Conservation (phyloP, 2,888 invertebrate genomes). For the Leptarthrus brevirostris region DNA sequence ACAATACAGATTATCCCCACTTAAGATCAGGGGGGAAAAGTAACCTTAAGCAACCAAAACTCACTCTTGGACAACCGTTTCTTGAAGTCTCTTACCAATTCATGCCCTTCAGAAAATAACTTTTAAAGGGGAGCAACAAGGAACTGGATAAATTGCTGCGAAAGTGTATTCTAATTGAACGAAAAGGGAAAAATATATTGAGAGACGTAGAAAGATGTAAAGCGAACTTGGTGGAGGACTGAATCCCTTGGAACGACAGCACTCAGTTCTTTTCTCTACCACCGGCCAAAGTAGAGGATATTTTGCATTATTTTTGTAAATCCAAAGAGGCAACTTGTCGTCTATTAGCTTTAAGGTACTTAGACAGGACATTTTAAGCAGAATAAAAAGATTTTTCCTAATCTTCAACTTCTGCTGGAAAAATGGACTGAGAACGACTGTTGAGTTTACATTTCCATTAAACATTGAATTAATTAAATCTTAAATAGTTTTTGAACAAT, state of each 20-base stretch:
- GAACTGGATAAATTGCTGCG: background rate
- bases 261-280: background rate
- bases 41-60: background rate
- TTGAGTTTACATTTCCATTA: too few species aligned
- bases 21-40: background rate
- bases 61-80: too few species aligned
- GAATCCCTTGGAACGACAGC: background rate
- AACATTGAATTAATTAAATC: too few species aligned
- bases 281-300: background rate
- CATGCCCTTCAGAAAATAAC: background rate
- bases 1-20: background rate
- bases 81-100: background rate
- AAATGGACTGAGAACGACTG: too few species aligned
- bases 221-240: background rate
- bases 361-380: background rate
- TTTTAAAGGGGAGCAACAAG: background rate
- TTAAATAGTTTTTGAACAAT: too few species aligned
- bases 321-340: constrained; percentile 26
- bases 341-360: constrained; percentile 17
- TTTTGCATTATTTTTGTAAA: constrained; percentile 11
- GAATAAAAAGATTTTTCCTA: background rate
- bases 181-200: background rate
- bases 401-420: too few species aligned
- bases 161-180: background rate
- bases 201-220: background rate